Evolutionary conservation across 2,113 vertebrate species (phyloP).

Genomic region (Carollia perspicillata): DNA sequence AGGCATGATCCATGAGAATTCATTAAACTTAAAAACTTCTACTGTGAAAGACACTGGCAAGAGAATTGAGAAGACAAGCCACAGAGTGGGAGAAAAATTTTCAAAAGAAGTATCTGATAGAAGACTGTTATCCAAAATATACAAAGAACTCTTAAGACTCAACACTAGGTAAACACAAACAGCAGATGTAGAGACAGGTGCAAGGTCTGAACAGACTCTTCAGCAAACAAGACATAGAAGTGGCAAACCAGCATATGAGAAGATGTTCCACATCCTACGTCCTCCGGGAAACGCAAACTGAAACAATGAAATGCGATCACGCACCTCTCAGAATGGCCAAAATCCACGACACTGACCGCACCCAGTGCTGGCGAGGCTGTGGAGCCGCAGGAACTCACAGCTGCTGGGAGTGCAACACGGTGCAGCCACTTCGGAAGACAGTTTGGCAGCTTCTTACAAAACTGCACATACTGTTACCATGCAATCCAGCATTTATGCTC

Average conservation of each 20-base stretch:
- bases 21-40: neutral
- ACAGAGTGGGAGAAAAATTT: neutral
- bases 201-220: neutral
- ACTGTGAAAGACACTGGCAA: neutral
- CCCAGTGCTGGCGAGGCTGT: neutral
- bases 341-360: neutral
- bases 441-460: neutral
- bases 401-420: neutral
- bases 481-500: neutral
- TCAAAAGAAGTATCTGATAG: neutral
- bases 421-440: neutral
- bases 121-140: neutral
- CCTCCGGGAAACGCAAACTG: neutral
- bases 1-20: neutral
- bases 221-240: neutral
- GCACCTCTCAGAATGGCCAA: accelerated
- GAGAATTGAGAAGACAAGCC: neutral
- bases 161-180: neutral
- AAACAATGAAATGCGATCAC: neutral
- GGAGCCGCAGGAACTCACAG: neutral
- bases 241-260: no score
- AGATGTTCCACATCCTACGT: neutral
- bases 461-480: neutral
- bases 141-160: neutral
- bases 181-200: neutral